Evolutionary conservation across 2,888 invertebrate species (phyloP).

Genomic region (Agrotis exclamationis): DNA sequence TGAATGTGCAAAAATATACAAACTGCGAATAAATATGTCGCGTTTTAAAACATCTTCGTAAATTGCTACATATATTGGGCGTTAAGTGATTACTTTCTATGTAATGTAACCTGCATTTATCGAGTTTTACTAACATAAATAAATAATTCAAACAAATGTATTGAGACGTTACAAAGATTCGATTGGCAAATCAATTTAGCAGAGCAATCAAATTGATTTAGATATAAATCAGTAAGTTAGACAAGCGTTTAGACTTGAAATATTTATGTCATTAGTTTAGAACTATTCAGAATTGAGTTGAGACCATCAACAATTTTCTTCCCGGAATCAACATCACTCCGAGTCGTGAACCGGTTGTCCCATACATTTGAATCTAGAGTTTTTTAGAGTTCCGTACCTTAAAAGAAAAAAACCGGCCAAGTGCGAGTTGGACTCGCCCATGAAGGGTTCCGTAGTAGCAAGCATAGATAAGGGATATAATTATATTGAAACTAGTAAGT

Average conservation of each 20-base stretch:
- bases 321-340: no score
- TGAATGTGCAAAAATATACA: neutral
- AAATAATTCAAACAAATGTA: slow-evolving; percentile 16
- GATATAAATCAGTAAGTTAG: slow-evolving; percentile 26
- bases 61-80: neutral
- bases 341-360: no score
- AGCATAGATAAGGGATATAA: no score
- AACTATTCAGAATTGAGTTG: neutral
- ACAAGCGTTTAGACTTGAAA: neutral
- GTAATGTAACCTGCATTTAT: neutral
- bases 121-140: slow-evolving; percentile 1
- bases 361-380: no score
- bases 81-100: slow-evolving; percentile 12
- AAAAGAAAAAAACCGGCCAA: no score
- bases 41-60: neutral
- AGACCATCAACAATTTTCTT: no score
- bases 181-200: slow-evolving; percentile 19
- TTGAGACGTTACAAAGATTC: neutral
- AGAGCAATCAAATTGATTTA: slow-evolving; percentile 23
- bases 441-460: no score
- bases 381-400: no score
- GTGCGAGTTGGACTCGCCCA: no score
- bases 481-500: no score
- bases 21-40: neutral
- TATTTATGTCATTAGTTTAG: neutral